Conservation (phyloP, 2,797 vertebrate genomes). For the Lepidocolaptes lacrymiger region DNA sequence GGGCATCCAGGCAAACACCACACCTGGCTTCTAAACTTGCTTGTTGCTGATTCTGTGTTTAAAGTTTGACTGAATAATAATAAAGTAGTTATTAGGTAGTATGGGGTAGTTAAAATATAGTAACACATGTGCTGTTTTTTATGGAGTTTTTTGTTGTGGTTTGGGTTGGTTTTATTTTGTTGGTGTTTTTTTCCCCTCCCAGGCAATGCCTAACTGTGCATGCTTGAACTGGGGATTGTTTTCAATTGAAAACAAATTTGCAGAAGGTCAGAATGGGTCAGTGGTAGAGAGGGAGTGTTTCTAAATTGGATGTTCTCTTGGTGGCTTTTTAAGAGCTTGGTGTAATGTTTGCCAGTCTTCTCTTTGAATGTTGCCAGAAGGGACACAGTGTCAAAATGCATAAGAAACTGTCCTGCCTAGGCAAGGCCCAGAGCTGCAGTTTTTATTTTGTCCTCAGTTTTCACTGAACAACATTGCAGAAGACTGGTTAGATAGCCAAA, state of each 20-base stretch:
- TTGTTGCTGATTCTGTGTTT: not conserved
- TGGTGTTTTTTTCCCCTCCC: too few relatives aligned
- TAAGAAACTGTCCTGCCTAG: not conserved
- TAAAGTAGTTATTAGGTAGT: not conserved
- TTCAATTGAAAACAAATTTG: not conserved
- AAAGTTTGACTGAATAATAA: not conserved
- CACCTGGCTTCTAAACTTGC: not conserved
- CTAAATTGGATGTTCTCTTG: not conserved
- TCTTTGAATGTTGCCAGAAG: not conserved
- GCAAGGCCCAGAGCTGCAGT: not conserved
- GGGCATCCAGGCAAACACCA: not conserved
- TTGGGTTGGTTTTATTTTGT: not conserved
- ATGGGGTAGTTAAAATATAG: not conserved
- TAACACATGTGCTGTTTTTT: not conserved
- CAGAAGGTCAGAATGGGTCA: slow-evolving; percentile 3
- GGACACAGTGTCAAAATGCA: not conserved
- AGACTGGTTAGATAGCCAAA: not conserved
- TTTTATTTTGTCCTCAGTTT: not conserved
- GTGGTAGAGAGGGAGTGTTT: not conserved
- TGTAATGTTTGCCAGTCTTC: not conserved
- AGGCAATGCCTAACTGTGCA: not conserved
- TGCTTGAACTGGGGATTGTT: not conserved
- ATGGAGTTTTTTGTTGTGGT: accelerated
- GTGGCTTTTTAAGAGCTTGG: not conserved
- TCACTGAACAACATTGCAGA: not conserved